Evolutionary conservation across 2,888 invertebrate genomes (phyloP), one percentile per base, ranked within the genome.

Genomic region (Cheilosia urbana): DNA sequence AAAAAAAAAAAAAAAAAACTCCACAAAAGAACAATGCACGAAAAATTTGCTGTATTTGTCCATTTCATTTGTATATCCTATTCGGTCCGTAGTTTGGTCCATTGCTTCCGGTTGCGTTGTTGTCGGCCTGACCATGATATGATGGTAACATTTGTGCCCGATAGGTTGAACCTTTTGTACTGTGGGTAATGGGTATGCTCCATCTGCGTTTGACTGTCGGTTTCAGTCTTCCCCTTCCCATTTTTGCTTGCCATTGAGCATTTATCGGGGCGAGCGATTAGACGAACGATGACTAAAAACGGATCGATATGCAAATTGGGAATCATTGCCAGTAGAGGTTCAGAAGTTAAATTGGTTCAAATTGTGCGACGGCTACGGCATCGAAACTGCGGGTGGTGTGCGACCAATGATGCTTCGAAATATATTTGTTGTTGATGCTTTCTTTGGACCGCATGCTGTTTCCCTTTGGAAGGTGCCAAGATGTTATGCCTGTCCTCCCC

Each of bases 271-370:
- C 47, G 68, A 34, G 13, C 79, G 68, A 79, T 82, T 78, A 72
- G 72, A 73, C 21, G 40, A 66, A 73, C 40, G 69, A 51, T 51
- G 51, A 51, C 75, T 57, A 45, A 47, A 81, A 69, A 58, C 69
- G 40, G 58, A 85, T 81, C 81, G 85, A 85, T 81, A 85, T 85
- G 81, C 81, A 85, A 85, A 85, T 85, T 81, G 57, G 76, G 40
- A 76, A 49, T 81, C 76, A 81, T 72, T 72, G 45, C 60, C 68
- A 55, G 55, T 62, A 62, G 53, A 62, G 65, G 81, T 72, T 72
- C 81, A 72, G 62, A 68, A 71, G 81, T 77, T 85, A 71, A 85
- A 85, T 81, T 85, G 76, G 85, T 77, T 81, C 75, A 60, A 80
- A 84, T 80, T 80, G 75, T 75, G 45, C 49, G 21, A 49, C 19